Base-by-base conservation (phyloP, 2,888 invertebrate genomes). In the Matsumyia berberina region DNA sequence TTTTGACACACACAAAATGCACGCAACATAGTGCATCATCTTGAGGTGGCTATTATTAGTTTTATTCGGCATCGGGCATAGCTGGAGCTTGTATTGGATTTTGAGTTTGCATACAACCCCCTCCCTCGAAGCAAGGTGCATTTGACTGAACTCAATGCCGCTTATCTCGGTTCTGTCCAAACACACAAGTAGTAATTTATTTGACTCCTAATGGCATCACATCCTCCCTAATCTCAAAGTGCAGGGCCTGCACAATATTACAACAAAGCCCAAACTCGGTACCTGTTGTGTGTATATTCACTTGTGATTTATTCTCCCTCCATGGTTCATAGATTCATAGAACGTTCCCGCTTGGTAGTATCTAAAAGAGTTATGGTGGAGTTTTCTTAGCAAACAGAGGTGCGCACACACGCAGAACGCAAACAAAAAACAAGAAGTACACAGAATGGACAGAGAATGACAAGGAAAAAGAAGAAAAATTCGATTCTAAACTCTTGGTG, bases 1-100 rank as follows among this genome's bases (percentile, higher is more conserved):
- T 72, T 77, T 60, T 82, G 78, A 82, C 78, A 77, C 64, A 42
- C 62, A 64, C 55, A 67, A 58, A 80, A 73, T 67, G 60, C 80
- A 67, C 51, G 29, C 7, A 55, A 35, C 39, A 29, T 29, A 15
- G 39, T 58, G 58, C 70, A 70, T 37, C 49, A 37, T n/a, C 42
- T 37, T 42, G 24, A 1, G 9, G 17, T n/a, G 7, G 53, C 72
- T 83, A 83, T 83, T 83, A 62, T 73, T 83, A 83, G 78, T 72
- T 78, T 55, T 46, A 49, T 31, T 67, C 55, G 60, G 6, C 35
- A n/a, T 24, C 24, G 24, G 24, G 44, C 29, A 62, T 17, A 44
- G 29, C 53, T 58, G 31, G 51, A 51, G 44, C 15, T n/a, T 24
- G 24, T 1, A 24, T 24, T 24, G 4, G 24, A 24, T 24, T 24